Base-by-base conservation (phyloP, 1,140 invertebrate species). In the Aphidius gifuensis region DNA sequence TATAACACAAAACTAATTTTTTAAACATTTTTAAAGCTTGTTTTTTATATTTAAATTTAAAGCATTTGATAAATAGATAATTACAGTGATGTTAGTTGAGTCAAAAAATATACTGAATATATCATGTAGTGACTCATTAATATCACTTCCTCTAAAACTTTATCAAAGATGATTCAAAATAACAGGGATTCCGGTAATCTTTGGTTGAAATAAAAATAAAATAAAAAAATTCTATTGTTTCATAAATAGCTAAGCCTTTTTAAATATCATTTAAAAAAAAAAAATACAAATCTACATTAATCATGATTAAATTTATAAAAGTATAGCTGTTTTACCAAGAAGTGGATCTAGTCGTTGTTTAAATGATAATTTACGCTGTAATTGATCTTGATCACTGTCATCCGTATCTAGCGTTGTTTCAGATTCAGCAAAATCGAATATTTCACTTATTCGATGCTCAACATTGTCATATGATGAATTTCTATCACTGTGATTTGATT, bases 381-480 rank as follows among this genome's bases (percentile, higher is more conserved):
- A 76, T 60, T 74, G 72, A 60, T 81, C 79, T 6, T 76, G 68
- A 65, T 81, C 77, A 58, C 76, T 80, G 3, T 78, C 77, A 57
- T 80, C 78, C 2, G 77, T 80, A 47, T 81, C 78, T 16, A 79
- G 46, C 64, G 76, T 80, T 59, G 79, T 77, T 5, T 70, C 67
- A 50, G 68, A 68, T 4, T 74, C 70, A 61, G 75, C 74, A 32
- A 32, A 32, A 32, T 32, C 23, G 1, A 32, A 32, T 32, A 32
- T 32, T 32, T 32, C 23, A 32, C 4, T 32, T 32, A 32, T 32
- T 23, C 77, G 71, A 38, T 73, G 81, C 59, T 87, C 86, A 0
- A 89, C 87, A 70, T 89, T 90, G 72, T 92, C 90, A 74, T 92
- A 92, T 44, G 89, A 87, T 4, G 90, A 91, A 62, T 89, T 86